Evolutionary conservation across 2,888 invertebrate genomes (phyloP), one percentile per base, ranked within the genome.

Genomic region (Acronicta psi): DNA sequence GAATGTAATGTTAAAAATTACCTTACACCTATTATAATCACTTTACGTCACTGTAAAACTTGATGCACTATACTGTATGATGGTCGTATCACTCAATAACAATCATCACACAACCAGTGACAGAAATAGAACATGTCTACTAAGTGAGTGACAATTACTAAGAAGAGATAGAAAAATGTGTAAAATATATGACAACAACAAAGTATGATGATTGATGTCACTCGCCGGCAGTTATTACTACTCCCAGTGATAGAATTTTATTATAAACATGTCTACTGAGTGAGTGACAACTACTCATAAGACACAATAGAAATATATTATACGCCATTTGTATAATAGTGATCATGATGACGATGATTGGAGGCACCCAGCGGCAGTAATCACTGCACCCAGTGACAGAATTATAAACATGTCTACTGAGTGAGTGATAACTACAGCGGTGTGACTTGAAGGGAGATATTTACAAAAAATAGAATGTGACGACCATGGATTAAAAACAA

Each of bases 371-470:
- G 44, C 47, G 42, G 45, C 3, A 29, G 11, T 11, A 3, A 29
- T 29, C 29, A 29, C 66, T 14, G 52, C 59, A 64, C 78, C 80
- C 82, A 81, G 81, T 82, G 81, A 82, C 75, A 77, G 70, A 75
- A 50, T 20, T 34, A 45, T 10, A 38, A 44, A 79, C 75, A 61
- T 77, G 74, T 75, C 80, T 47, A 55, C 72, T 67, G 64, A 55
- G 53, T 50, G 38, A 34, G 53, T 61, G 57, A 65, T 10, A 0
- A 54, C 62, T 62, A 5, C 7, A 36, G 40, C 20, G 29, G 18
- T 40, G 13, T n/a, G 29, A 59, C 29, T 2, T 11, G 5, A 20
- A 20, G 5, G 2, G 5, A n/a, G n/a, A n/a, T n/a, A n/a, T n/a
- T n/a, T n/a, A n/a, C n/a, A n/a, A n/a, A n/a, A n/a, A n/a, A n/a